A percentile compares a stretch with the other conserved stretches of the same genome.
These are phyloP conservation scores for Stenolophus ochropezus DNA, from an alignment of 2,888 invertebrate genomes.

Conservation along the genomic window DNA sequence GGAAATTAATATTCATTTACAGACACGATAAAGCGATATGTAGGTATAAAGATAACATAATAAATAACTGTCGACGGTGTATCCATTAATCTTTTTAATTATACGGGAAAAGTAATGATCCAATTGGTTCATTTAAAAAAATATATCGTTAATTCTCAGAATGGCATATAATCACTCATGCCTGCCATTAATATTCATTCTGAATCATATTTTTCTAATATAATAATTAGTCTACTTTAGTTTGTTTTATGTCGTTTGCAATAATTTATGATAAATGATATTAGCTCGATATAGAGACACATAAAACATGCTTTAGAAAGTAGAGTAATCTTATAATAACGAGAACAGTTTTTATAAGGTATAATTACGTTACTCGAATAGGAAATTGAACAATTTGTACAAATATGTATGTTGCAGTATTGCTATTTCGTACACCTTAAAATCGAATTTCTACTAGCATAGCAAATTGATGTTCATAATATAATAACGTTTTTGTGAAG, in stretches of 20 bases:
- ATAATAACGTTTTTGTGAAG: too few relatives aligned
- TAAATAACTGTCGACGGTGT: slow-evolving; percentile 46
- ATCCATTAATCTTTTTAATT: slow-evolving; percentile 51
- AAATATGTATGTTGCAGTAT: too few relatives aligned
- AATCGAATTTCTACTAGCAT: too few relatives aligned
- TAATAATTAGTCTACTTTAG: slow-evolving; percentile 37
- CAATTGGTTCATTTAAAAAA: slow-evolving; percentile 51
- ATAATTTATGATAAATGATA: slow-evolving; percentile 30
- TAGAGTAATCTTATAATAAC: not conserved
- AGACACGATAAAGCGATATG: slow-evolving; percentile 41
- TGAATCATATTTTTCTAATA: slow-evolving; percentile 26
- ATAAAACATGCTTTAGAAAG: slow-evolving; percentile 25
- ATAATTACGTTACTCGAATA: not conserved
- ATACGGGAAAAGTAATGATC: slow-evolving; percentile 51
- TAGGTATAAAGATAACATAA: slow-evolving; percentile 53
- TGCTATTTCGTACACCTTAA: too few relatives aligned
- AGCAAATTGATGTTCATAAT: too few relatives aligned
- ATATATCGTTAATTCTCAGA: slow-evolving; percentile 51
- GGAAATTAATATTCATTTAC: slow-evolving; percentile 44
- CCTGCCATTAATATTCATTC: slow-evolving; percentile 43
- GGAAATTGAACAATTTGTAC: not conserved
- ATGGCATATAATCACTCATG: slow-evolving; percentile 39
- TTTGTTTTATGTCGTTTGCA: slow-evolving; percentile 23
- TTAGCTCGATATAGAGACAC: not conserved
- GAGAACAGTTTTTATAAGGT: not conserved